Evolutionary conservation across 2,113 vertebrate genomes (phyloP).

Genomic region (Tichodroma muraria): DNA sequence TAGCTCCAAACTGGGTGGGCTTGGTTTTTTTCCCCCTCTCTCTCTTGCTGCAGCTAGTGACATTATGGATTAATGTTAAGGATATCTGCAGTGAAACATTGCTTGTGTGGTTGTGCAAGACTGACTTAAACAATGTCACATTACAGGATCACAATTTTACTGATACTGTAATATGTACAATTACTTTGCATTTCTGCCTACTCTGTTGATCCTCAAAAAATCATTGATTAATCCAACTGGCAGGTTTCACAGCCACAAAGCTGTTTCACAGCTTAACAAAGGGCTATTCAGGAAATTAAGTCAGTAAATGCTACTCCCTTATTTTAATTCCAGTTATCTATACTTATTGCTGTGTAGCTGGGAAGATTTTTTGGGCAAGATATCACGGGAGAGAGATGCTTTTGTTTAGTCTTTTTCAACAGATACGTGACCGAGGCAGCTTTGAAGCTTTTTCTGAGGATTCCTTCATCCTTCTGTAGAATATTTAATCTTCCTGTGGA

Average conservation of each 20-base stretch:
- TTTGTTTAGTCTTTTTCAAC: slow-evolving; percentile 1
- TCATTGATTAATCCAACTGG: neutral
- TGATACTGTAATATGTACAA: neutral
- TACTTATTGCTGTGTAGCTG: neutral
- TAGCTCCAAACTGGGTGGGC: slow-evolving; percentile 46
- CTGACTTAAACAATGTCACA: neutral
- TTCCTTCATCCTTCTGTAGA: neutral
- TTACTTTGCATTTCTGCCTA: neutral
- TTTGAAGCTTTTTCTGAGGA: slow-evolving; percentile 7
- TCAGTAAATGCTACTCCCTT: neutral
- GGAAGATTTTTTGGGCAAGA: neutral
- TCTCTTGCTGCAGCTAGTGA: slow-evolving; percentile 41
- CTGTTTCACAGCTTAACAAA: too few species aligned
- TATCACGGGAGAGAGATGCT: neutral
- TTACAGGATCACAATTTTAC: neutral
- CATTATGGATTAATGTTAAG: slow-evolving; percentile 32
- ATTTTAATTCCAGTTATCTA: neutral
- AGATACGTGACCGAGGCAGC: neutral
- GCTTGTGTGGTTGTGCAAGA: neutral
- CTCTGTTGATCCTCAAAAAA: neutral
- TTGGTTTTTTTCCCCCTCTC: neutral
- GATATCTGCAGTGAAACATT: slow-evolving; percentile 33
- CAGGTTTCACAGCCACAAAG: neutral
- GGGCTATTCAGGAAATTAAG: neutral
- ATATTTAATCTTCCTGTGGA: neutral